Evolutionary conservation across 30 jellyfish, hydroid and myxozoan genomes (phyloP), one percentile per base, ranked within the genome.

Genomic region (Aurelia coerulea): DNA sequence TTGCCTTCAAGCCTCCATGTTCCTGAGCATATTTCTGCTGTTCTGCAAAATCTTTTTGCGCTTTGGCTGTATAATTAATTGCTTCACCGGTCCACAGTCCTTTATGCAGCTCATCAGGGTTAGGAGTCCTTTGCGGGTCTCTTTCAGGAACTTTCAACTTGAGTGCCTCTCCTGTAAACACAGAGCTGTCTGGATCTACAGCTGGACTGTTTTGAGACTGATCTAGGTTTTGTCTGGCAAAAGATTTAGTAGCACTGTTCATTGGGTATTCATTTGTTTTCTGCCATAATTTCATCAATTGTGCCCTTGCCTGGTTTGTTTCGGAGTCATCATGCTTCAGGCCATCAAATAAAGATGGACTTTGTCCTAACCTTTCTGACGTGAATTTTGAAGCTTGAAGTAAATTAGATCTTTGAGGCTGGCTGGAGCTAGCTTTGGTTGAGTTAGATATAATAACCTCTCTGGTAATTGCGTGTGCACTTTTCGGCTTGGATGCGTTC

Each of bases 61-160:
- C 80, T 16, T 72, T 46, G 18, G 29, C 11, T 12, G 75, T 17
- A 59, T 58, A 53, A 7, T 68, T 16, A 54, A 69, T 72, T 4
- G 82, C 92, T 62, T 83, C 92, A 4, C 53, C 83, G 1, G 92
- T 70, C 92, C 92, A 83, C 72, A 72, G 35, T 49, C 90, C 90
- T 7, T 65, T 75, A 58, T 83, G 67, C 32, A 72, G 60, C 86
- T 70, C 80, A 72, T 83, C 92, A 5, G 92, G 92, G 46, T 83
- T 73, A 15, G 86, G 84, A 52, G 32, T 81, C 35, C 60, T 83
- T 4, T 46, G 62, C 12, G 86, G 80, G 34, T 83, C 85, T 34
- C 84, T 83, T 5, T 35, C 67, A 5, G 76, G 77, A 8, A 53
- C 35, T 15, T 65, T 42, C 35, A 58, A 60, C 33, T 62, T 68